Conservation (phyloP, 2,888 invertebrate species). For the Eumacrocentrus americanus region DNA sequence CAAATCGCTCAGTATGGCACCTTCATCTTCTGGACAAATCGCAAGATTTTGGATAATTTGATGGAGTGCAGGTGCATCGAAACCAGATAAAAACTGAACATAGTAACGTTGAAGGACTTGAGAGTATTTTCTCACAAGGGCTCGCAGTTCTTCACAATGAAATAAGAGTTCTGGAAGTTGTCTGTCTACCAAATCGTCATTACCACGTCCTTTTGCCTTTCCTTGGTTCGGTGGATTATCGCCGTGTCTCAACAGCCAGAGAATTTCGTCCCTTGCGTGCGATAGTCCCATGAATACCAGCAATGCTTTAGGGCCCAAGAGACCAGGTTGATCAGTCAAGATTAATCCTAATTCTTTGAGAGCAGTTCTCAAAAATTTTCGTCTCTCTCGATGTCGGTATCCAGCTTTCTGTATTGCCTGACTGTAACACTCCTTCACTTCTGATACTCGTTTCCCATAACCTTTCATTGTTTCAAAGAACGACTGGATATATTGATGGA, state of each 20-base stretch:
- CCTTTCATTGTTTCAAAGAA: conserved; percentile 97
- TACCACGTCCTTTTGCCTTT: conserved; percentile 83
- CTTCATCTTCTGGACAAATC: conserved; percentile 92
- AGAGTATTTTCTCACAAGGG: conserved; percentile 92
- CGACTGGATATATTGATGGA: conserved; percentile 89
- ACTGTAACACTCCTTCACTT: conserved; percentile 94
- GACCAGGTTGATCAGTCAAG: conserved; percentile 96
- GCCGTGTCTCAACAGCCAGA: conserved; percentile 95
- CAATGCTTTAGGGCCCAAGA: conserved; percentile 96
- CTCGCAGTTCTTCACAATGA: conserved; percentile 96
- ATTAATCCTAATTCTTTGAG: conserved; percentile 94
- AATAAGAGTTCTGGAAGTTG: conserved; percentile 96
- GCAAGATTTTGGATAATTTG: conserved; percentile 81
- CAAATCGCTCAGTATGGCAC: conserved; percentile 89
- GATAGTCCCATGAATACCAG: conserved; percentile 96
- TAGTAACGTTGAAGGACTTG: conserved; percentile 98
- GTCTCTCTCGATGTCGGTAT: conserved; percentile 89
- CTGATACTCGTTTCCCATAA: conserved; percentile 88
- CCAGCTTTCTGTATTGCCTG: conserved; percentile 91
- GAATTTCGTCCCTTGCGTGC: conserved; percentile 94
- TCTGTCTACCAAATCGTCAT: conserved; percentile 93
- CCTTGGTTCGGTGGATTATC: conserved; percentile 88
- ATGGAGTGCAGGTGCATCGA: conserved; percentile 92
- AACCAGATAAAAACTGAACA: conserved; percentile 95
- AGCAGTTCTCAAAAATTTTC: conserved; percentile 95